Conservation (phyloP, 2,888 invertebrate species). For the Andrena bucephala region DNA sequence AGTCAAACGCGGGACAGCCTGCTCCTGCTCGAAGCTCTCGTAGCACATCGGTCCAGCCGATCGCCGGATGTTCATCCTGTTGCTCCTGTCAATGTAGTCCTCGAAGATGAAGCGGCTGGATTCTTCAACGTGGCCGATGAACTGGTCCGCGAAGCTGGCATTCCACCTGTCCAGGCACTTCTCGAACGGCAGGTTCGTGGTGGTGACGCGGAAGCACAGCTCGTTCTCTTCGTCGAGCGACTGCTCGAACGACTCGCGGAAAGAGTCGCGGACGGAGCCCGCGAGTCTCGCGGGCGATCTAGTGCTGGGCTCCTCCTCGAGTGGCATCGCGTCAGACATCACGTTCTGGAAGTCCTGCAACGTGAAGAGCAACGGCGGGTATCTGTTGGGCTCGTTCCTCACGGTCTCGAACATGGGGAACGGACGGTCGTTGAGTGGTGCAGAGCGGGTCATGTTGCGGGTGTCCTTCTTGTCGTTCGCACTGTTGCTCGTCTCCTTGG, state of each 20-base stretch:
- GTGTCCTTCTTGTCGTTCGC: neutral
- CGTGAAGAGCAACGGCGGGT: constrained; percentile 81
- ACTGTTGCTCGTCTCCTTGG: constrained; percentile 1
- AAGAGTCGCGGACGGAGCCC: neutral
- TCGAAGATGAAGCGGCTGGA: constrained; percentile 76
- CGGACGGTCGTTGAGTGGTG: constrained; percentile 8
- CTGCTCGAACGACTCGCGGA: constrained; percentile 46
- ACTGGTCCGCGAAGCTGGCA: constrained; percentile 52
- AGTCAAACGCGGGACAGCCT: constrained; percentile 27
- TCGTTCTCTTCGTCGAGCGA: constrained; percentile 56
- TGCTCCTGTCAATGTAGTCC: constrained; percentile 79
- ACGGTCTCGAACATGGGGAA: constrained; percentile 20
- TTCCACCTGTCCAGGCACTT: constrained; percentile 75
- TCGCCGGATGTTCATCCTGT: constrained; percentile 58
- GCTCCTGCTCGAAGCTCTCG: constrained; percentile 52
- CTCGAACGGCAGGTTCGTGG: constrained; percentile 81
- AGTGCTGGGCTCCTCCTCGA: constrained; percentile 9
- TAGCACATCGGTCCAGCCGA: constrained; percentile 50
- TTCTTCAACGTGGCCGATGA: constrained; percentile 45
- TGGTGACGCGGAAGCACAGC: constrained; percentile 80
- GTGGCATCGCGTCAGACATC: constrained; percentile 66
- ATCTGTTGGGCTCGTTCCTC: constrained; percentile 52
- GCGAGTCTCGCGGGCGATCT: neutral
- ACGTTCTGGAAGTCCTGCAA: constrained; percentile 80
- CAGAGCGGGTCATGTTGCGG: neutral